These are phyloP conservation scores for Drosophila sucinea DNA, from an alignment of 1,140 invertebrate genomes.

Conservation along the genomic window DNA sequence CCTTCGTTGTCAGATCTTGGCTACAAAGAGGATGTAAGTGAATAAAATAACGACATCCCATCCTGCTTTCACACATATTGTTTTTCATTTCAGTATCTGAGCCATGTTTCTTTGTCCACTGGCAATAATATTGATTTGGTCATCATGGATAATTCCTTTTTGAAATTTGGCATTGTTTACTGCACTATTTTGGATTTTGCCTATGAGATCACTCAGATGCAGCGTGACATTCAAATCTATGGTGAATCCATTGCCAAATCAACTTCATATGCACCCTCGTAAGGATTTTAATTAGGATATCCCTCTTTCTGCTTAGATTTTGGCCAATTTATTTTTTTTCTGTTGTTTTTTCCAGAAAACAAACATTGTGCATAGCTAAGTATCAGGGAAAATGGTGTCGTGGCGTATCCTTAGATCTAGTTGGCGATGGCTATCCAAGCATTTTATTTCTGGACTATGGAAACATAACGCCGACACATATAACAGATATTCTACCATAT, in stretches of 20 bases:
- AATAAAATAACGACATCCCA: neutral
- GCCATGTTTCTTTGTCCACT: slow-evolving; percentile 40
- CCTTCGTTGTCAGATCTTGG: slow-evolving; percentile 33
- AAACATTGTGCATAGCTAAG: slow-evolving; percentile 66
- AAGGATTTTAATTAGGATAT: slow-evolving; percentile 8
- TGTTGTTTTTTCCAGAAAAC: slow-evolving; percentile 35
- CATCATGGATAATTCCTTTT: slow-evolving; percentile 68
- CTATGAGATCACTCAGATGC: slow-evolving; percentile 61
- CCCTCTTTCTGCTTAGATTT: neutral
- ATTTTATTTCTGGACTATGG: slow-evolving; percentile 79
- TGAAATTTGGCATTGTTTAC: slow-evolving; percentile 61
- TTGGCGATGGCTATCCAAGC: slow-evolving; percentile 76
- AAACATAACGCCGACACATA: slow-evolving; percentile 54
- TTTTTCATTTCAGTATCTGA: slow-evolving; percentile 51
- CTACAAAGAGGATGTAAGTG: slow-evolving; percentile 47
- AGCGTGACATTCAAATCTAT: slow-evolving; percentile 64
- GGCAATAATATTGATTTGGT: slow-evolving; percentile 60
- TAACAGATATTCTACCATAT: slow-evolving; percentile 67
- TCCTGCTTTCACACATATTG: neutral
- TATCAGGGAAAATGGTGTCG: slow-evolving; percentile 74
- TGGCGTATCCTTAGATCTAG: slow-evolving; percentile 66
- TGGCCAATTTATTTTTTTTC: neutral
- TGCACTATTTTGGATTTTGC: slow-evolving; percentile 56
- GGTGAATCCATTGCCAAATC: slow-evolving; percentile 41
- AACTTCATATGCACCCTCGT: slow-evolving; percentile 56